Conservation (phyloP, 2,113 vertebrate genomes). For the Psilopsiagon aymara region DNA sequence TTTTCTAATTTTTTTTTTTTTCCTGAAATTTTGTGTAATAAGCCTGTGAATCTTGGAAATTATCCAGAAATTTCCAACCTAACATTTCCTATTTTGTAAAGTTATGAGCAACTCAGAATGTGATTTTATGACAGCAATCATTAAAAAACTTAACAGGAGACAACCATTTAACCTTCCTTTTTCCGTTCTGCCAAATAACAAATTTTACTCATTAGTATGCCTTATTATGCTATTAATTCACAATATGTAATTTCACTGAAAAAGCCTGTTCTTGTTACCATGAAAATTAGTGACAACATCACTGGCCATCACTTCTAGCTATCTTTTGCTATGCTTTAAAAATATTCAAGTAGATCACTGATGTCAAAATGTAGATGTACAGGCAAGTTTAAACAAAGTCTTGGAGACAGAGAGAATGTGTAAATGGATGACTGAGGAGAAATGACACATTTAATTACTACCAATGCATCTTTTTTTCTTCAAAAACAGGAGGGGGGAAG, state of each 20-base stretch:
- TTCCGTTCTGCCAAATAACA: background rate
- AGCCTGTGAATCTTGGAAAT: background rate
- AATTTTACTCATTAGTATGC: background rate
- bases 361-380: background rate
- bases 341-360: background rate
- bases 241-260: background rate
- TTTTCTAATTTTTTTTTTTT: background rate
- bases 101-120: background rate
- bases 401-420: background rate
- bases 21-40: background rate
- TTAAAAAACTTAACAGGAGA: background rate
- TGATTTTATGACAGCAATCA: background rate
- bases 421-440: background rate
- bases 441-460: background rate
- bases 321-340: background rate
- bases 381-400: background rate
- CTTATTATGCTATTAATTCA: background rate
- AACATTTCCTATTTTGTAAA: background rate
- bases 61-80: background rate
- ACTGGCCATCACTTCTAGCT: background rate
- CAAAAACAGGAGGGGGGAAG: background rate
- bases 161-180: background rate
- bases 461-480: background rate
- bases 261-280: background rate
- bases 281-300: background rate